phyloP scores from a whole-genome alignment of 2,797 vertebrate species.

The Poliocrania exsul region DNA sequence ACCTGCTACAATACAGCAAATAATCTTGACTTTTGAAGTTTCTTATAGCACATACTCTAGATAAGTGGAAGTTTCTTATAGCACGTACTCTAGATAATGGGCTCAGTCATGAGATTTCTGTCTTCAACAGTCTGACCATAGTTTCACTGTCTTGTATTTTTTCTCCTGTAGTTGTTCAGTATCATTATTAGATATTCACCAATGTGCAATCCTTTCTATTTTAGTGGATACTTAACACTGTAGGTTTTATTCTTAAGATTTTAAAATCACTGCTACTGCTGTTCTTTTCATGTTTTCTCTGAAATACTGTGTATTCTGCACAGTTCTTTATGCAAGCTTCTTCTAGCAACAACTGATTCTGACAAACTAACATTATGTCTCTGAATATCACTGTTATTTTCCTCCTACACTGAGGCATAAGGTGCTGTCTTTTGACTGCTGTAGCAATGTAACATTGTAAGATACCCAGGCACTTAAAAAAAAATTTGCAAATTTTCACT shows the following conservation, averaged over 20 bases:
- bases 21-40: background rate
- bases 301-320: background rate
- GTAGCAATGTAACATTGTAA: background rate
- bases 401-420: background rate
- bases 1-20: background rate
- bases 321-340: background rate
- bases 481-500: background rate
- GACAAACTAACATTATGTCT: background rate
- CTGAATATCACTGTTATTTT: background rate
- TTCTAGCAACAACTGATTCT: background rate
- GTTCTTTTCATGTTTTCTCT: background rate
- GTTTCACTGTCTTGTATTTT: background rate
- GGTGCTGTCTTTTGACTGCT: background rate
- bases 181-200: background rate
- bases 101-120: background rate
- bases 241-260: background rate
- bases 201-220: background rate
- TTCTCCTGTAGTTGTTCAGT: background rate
- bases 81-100: background rate
- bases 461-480: background rate
- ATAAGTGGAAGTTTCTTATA: background rate
- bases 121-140: background rate
- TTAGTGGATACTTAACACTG: background rate
- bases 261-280: background rate
- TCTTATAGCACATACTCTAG: background rate